Conservation (phyloP, 2,888 invertebrate species). For the Oscheius sp. region DNA sequence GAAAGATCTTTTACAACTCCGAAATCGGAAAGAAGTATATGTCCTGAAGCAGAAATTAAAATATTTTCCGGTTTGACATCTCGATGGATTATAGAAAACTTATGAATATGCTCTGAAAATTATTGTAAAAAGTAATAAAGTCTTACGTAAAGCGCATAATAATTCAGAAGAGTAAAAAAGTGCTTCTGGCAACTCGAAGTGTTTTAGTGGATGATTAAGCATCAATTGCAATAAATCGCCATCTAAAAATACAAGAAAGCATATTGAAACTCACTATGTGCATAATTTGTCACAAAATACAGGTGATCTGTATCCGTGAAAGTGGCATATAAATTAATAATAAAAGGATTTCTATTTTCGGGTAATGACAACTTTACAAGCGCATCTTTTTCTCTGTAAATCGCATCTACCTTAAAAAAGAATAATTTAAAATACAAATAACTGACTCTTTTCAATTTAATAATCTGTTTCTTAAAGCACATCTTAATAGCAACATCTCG, state of each 20-base stretch:
- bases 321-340: constrained; percentile 91
- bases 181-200: constrained; percentile 78
- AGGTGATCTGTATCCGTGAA: constrained; percentile 92
- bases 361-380: constrained; percentile 74
- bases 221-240: constrained; percentile 49
- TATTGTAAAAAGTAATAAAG: background rate
- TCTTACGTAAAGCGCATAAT: constrained; percentile 81
- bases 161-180: constrained; percentile 91
- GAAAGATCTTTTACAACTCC: constrained; percentile 75
- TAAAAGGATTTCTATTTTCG: constrained; percentile 77
- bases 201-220: constrained; percentile 37
- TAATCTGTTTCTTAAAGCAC: constrained; percentile 91
- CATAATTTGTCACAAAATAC: constrained; percentile 88
- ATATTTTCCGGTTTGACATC: constrained; percentile 81
- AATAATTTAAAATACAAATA: background rate
- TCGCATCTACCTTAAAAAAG: constrained; percentile 37
- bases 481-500: constrained; percentile 84
- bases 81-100: constrained; percentile 58
- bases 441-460: constrained; percentile 90
- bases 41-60: constrained; percentile 92
- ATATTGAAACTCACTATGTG: constrained; percentile 44
- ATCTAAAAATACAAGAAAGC: too few relatives aligned
- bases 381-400: constrained; percentile 51
- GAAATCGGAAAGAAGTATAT: constrained; percentile 94
- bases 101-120: constrained; percentile 61